Evolutionary conservation across 2,113 vertebrate species (phyloP), one percentile per base, ranked within the genome.

Genomic region (Sprattus sprattus): DNA sequence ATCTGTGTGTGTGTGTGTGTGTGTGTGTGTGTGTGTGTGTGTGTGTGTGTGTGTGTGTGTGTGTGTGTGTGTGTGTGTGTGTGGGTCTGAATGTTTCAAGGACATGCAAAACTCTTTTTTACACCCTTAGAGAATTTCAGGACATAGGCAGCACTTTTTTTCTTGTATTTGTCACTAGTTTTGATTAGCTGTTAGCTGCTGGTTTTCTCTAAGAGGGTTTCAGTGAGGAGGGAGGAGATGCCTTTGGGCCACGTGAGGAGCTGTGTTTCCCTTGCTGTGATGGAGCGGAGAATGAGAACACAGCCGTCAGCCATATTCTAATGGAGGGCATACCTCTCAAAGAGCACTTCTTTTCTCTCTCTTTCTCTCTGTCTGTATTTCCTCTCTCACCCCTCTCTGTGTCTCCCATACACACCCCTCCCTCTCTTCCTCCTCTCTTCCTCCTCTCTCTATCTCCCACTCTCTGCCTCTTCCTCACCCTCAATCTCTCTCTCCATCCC

Each of bases 391-490:
- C 16, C 84, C 75, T 47, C 57, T 28, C 82, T 45, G 81, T 85
- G 78, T 67, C 89, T 82, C 78, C 81, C 82, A 90, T 89, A 91
- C 89, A 89, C 84, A 84, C 85, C 20, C 82, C 28, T 47, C 13
- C 32, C 6, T 10, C 45, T 39, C 13, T 80, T 85, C 86, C 13
- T 82, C 81, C 60, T 75, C 45, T 85, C 85, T 86, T 13, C 46
- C 88, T 82, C 87, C 28, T 78, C 39, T 25, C 87, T 82, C 57
- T 87, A 83, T 81, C 81, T 86, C 86, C 39, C 85, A 75, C 52
- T 75, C 44, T 67, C 45, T 80, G 86, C 64, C 52, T 39, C 83
- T 78, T 75, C 32, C 82, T 22, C 16, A 87, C 44, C 88, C 87
- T 45, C 87, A 71, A 47, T 88, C 85, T 82, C 78, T 85, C 81